Base-by-base conservation (phyloP, 2,888 invertebrate species). In the Plagodis pulveraria region DNA sequence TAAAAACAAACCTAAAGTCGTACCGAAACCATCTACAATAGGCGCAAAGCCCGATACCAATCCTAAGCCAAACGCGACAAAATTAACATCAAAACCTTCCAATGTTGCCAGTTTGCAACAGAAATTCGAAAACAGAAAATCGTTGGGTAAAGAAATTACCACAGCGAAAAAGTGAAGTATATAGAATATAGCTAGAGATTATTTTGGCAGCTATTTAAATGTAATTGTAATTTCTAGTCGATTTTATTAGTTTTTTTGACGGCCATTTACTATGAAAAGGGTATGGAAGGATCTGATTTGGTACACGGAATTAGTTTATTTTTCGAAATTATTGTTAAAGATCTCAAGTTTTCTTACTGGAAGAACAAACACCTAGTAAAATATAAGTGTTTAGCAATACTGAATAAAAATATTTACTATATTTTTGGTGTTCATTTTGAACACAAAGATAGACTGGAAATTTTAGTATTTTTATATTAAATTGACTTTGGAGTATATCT, bases 81-180 rank as follows among this genome's bases (percentile, higher is more conserved):
- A 93, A 75, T 71, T 92, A 57, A 87, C 93, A 34, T 89, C 94
- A 5, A 94, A 94, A 76, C 88, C 90, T 44, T 96, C 96, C 22
- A 96, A 95, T 80, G 96, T 96, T 55, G 96, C 96, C 36, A 95
- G 95, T 58, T 87, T 97, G 71, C 96, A 97, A 74, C 96, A 96
- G 74, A 96, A 96, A 81, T 97, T 96, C 78, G 96, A 97, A 85
- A 94, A 93, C 73, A 85, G 93, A 72, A 93, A 93, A 71, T 89
- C 91, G 10, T 65, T 89, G 60, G 89, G 89, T 11, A 91, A 90
- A 81, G 91, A 91, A 72, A 80, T 87, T 65, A 78, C 70, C 43
- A 73, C 78, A 48, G 77, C 77, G 55, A 90, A 89, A 72, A 87
- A 88, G 77, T 88, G 78, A 71, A 34, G 51, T 45, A 49, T 44